Conservation (phyloP, 2,113 vertebrate genomes). For the Columbina picui region DNA sequence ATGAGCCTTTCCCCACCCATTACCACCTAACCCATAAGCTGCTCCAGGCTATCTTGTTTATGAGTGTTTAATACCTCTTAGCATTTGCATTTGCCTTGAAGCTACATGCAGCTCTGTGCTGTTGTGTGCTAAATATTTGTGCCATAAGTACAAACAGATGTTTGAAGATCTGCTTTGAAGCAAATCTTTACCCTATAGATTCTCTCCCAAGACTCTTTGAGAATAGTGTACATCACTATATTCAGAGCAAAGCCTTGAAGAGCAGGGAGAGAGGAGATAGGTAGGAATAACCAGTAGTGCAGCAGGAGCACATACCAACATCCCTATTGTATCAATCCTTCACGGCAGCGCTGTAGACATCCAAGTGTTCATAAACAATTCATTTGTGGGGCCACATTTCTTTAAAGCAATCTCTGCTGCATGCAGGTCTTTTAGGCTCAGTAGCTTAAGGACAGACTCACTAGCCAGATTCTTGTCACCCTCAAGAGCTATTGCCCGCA, state of each 20-base stretch:
- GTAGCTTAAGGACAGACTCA: background rate
- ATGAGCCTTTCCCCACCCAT: background rate
- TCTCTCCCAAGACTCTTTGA: conserved; percentile 35
- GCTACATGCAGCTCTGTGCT: conserved; percentile 69
- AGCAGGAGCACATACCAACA: background rate
- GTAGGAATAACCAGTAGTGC: background rate
- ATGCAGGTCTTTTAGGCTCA: background rate
- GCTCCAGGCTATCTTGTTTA: conserved; percentile 25
- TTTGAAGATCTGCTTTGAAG: conserved; percentile 73
- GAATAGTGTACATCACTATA: background rate
- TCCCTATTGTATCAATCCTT: background rate
- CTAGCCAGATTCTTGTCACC: background rate
- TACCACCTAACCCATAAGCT: background rate
- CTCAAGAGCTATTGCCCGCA: background rate
- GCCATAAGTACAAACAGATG: conserved; percentile 70
- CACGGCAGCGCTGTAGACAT: background rate
- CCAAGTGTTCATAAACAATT: background rate
- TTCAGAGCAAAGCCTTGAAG: conserved; percentile 13
- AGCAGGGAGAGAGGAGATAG: background rate
- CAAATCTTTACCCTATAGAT: conserved; percentile 14
- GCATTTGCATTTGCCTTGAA: conserved; percentile 65
- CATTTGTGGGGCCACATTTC: background rate
- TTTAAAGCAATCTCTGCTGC: background rate
- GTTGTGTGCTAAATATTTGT: conserved; percentile 64
- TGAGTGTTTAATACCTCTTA: conserved; percentile 55